Conservation (phyloP, 2,797 vertebrate species). For the Mico argentatus region DNA sequence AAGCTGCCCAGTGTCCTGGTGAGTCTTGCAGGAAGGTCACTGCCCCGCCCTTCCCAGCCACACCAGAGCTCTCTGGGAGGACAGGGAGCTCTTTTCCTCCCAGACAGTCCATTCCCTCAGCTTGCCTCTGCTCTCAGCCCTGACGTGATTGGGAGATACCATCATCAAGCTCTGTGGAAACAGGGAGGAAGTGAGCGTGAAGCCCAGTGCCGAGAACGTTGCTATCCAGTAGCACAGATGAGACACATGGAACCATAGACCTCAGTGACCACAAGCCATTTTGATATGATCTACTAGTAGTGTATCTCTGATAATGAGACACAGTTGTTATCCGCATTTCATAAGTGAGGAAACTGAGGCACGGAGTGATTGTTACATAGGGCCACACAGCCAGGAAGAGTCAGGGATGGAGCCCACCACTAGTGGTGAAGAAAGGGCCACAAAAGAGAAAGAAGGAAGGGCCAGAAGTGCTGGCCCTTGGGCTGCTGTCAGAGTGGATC, state of each 20-base stretch:
- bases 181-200: neutral
- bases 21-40: slow-evolving; percentile 28
- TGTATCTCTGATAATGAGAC: neutral
- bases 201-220: neutral
- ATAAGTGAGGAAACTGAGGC: neutral
- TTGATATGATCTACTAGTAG: neutral
- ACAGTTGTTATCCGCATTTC: neutral
- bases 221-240: neutral
- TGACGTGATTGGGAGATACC: neutral
- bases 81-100: too few relatives aligned
- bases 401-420: neutral
- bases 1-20: slow-evolving; percentile 82
- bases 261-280: fast-evolving
- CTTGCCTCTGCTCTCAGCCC: neutral
- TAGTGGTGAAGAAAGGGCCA: neutral
- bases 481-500: neutral
- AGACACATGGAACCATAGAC: neutral
- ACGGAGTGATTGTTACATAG: neutral
- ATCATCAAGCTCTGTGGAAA: neutral
- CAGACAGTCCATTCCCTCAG: neutral
- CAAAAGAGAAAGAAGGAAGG: neutral
- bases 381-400: fast-evolving
- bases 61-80: fast-evolving
- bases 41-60: neutral
- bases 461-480: neutral